Evolutionary conservation across 2,888 invertebrate genomes (phyloP).

Genomic region (Rhynchonema sp.): DNA sequence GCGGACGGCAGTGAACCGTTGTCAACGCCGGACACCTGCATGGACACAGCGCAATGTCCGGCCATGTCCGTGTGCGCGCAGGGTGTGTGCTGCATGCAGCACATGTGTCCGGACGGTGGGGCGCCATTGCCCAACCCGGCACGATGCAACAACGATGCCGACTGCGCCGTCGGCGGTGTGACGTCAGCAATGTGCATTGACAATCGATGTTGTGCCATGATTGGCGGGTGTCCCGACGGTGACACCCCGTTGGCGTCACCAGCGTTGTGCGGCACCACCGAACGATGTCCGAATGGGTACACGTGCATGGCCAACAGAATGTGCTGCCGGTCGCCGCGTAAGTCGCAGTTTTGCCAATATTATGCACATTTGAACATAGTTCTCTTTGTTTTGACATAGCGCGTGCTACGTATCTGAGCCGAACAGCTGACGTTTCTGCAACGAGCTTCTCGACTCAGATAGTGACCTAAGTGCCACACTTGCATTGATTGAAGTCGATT

Average conservation of each 20-base stretch:
- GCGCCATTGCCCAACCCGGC: neutral
- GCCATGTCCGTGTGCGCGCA: neutral
- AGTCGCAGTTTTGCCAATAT: neutral
- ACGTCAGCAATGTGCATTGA: neutral
- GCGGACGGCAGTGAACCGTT: neutral
- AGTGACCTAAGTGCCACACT: too few species aligned
- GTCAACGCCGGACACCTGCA: neutral
- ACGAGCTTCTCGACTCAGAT: too few species aligned
- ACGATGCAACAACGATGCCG: neutral
- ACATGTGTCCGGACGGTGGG: slow-evolving; percentile 6
- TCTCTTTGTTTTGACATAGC: neutral
- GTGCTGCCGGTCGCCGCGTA: slow-evolving; percentile 1
- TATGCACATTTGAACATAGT: neutral
- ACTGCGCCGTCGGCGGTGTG: slow-evolving; percentile 3
- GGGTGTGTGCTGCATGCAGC: neutral
- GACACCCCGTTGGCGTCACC: neutral
- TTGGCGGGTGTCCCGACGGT: slow-evolving; percentile 4
- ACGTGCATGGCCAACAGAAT: slow-evolving; percentile 1
- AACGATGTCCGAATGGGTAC: neutral
- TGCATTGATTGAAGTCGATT: too few species aligned
- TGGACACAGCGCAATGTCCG: neutral
- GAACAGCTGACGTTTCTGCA: too few species aligned
- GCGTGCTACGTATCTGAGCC: too few species aligned
- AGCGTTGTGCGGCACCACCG: neutral
- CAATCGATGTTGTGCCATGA: slow-evolving; percentile 13